Evolutionary conservation across 2,888 invertebrate species (phyloP).

Genomic region (Barypeithes pellucidus): DNA sequence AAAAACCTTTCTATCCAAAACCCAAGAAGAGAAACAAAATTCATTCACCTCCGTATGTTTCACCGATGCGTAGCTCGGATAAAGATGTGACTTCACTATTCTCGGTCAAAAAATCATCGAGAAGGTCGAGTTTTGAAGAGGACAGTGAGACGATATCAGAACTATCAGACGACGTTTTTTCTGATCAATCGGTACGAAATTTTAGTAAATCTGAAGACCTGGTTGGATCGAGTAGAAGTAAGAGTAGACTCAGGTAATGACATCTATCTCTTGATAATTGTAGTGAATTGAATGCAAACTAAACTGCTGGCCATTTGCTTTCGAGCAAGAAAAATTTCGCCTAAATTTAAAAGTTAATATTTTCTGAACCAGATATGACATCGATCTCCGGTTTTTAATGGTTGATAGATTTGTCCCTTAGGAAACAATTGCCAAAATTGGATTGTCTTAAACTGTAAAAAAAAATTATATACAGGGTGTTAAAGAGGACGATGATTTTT

Average conservation of each 20-base stretch:
- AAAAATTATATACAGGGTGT: too few relatives aligned
- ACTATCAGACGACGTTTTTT: slow-evolving; percentile 33
- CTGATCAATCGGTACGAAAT: slow-evolving; percentile 23
- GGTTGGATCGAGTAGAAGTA: slow-evolving; percentile 18
- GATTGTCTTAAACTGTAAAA: too few relatives aligned
- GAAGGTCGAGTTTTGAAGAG: slow-evolving; percentile 8
- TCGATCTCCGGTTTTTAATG: too few relatives aligned
- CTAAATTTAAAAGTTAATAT: too few relatives aligned
- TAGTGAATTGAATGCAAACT: too few relatives aligned
- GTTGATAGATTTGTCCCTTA: too few relatives aligned
- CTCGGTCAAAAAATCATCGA: slow-evolving; percentile 37
- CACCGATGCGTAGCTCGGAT: slow-evolving; percentile 23
- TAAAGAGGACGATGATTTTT: too few relatives aligned
- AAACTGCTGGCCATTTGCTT: too few relatives aligned
- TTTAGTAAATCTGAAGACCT: slow-evolving; percentile 24
- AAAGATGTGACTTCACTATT: slow-evolving; percentile 44
- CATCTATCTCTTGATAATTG: too few relatives aligned
- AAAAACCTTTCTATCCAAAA: slow-evolving; percentile 7
- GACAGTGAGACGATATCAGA: slow-evolving; percentile 42
- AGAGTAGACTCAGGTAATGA: slow-evolving; percentile 19
- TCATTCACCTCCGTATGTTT: slow-evolving; percentile 37
- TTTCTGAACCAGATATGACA: too few relatives aligned
- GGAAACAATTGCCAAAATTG: too few relatives aligned
- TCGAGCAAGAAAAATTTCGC: too few relatives aligned
- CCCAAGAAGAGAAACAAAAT: slow-evolving; percentile 43